Base-by-base conservation (phyloP, 1,140 invertebrate species). In the Chironomus tepperi region DNA sequence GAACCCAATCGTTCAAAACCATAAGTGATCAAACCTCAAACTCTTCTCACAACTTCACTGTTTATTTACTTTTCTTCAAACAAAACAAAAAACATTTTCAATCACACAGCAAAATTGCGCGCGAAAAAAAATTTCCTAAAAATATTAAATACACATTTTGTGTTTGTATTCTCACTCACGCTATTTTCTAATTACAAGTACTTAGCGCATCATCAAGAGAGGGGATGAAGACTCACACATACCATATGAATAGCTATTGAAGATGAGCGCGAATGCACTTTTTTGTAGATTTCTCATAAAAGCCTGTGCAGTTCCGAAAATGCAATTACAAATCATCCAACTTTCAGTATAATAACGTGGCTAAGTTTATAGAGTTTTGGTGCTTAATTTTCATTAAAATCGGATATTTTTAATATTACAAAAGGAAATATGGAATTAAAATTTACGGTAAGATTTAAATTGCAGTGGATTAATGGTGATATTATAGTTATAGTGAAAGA, bases 371-470 rank as follows among this genome's bases (percentile, higher is more conserved):
- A 15, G 47, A 57, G 47, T 57, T n/a, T 34, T 5, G 15, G 12
- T 57, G n/a, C 15, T 57, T 12, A n/a, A 18, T 70, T 70, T 16
- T 70, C 19, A 10, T 15, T 70, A 7, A 70, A 19, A 8, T 19
- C 3, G 1, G 7, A 34, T 34, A 34, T 34, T 34, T 34, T 34
- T 34, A 1, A 2, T 34, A 34, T 34, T 34, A 2, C 2, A 6
- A 18, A 70, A 19, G 7, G n/a, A 9, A 70, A 70, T 2, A 70
- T 70, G 65, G 18, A 70, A 2, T 70, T 70, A 19, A 70, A 70
- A 70, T 19, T 70, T 18, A 70, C 16, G 65, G 65, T 70, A 16
- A 70, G 47, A 5, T 57, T 47, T 47, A n/a, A n/a, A 57, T 57
- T 57, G 9, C 9, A 12, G 43, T 57, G 47, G 5, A 57, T n/a